These are phyloP conservation scores for Physocephala rufipes DNA, from an alignment of 2,888 invertebrate genomes.

Conservation along the genomic window DNA sequence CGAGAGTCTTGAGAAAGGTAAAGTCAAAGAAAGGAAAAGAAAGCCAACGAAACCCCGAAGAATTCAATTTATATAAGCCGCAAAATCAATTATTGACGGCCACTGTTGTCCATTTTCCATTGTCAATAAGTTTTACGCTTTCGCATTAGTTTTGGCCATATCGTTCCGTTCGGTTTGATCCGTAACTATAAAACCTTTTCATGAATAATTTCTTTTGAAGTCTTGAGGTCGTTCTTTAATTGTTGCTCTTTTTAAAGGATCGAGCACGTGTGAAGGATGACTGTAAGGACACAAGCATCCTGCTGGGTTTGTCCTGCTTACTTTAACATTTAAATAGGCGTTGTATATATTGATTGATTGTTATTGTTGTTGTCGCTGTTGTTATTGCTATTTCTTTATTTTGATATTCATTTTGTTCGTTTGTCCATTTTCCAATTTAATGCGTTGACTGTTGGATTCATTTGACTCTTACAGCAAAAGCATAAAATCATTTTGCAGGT, in stretches of 20 bases:
- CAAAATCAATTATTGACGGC: constrained; percentile 63
- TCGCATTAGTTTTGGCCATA: too few species aligned
- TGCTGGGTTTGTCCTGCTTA: not conserved
- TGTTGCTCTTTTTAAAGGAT: too few species aligned
- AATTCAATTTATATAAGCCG: constrained; percentile 43
- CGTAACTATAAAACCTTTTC: too few species aligned
- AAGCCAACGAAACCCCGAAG: too few species aligned
- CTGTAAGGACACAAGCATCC: not conserved
- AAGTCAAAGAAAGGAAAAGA: too few species aligned
- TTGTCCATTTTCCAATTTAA: too few species aligned
- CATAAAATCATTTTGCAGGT: constrained; percentile 28
- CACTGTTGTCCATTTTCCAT: not conserved
- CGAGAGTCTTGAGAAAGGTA: too few species aligned
- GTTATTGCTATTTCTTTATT: not conserved
- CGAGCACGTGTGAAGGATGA: not conserved
- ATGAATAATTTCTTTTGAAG: too few species aligned
- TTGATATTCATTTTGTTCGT: not conserved
- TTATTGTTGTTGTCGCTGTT: not conserved
- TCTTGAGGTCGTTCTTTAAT: too few species aligned
- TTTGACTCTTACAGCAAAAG: not conserved
- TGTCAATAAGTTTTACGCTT: too few species aligned
- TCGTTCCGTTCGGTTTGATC: too few species aligned
- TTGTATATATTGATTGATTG: not conserved
- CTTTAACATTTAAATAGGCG: not conserved
- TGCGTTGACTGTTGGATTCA: too few species aligned